Evolutionary conservation across 2,888 invertebrate genomes (phyloP).

Genomic region (Labia minor): DNA sequence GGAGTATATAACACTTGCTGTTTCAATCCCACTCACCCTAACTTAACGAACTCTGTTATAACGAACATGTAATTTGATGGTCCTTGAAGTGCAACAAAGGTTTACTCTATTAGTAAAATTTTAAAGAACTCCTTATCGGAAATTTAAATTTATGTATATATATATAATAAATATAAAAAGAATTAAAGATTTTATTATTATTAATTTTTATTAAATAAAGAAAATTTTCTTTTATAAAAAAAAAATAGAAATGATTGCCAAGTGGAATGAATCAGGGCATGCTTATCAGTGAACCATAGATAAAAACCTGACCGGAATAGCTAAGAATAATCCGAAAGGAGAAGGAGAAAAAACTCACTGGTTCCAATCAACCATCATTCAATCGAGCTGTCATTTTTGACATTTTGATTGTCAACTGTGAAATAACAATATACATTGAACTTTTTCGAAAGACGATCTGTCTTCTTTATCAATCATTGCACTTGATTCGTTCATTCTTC

Average conservation of each 20-base stretch:
- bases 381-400: background rate
- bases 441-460: background rate
- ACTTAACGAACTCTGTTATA: no score
- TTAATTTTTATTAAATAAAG: background rate
- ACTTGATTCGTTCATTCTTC: background rate
- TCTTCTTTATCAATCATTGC: constrained; percentile 8
- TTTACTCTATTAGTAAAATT: no score
- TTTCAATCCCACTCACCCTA: no score
- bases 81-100: no score
- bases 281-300: background rate
- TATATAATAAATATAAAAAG: no score
- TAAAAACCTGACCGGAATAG: background rate
- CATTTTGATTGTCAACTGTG: constrained; percentile 13
- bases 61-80: no score
- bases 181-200: no score
- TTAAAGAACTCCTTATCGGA: no score
- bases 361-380: background rate
- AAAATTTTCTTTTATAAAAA: no score
- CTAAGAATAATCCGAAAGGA: no score
- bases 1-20: no score
- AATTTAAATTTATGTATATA: no score
- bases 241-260: background rate
- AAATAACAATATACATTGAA: background rate
- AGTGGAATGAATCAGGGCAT: background rate
- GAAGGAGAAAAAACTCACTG: background rate